Evolutionary conservation across 2,797 vertebrate species (phyloP).

Genomic region (Diglossa cyanea): DNA sequence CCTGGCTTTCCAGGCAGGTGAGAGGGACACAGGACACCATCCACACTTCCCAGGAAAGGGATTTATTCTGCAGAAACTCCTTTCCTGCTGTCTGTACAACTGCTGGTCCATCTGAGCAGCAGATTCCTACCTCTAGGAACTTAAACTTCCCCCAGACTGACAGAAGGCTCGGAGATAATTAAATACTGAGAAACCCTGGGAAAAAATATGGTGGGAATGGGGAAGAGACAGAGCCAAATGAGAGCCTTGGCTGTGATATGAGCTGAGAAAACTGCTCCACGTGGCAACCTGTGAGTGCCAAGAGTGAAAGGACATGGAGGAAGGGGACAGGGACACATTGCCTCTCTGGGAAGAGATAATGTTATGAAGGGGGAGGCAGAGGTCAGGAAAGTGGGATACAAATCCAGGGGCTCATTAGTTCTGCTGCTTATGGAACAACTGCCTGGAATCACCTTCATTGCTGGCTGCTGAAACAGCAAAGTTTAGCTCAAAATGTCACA

Average conservation of each 20-base stretch:
- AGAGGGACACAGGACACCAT: not conserved
- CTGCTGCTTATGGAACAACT: not conserved
- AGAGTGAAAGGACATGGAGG: not conserved
- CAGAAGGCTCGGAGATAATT: slow-evolving; percentile 22
- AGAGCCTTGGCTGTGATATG: not conserved
- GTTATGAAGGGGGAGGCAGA: not conserved
- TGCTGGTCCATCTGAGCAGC: slow-evolving; percentile 10
- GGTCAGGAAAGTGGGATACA: not conserved
- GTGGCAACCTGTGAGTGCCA: not conserved
- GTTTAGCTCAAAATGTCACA: slow-evolving; percentile 14
- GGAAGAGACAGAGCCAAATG: not conserved
- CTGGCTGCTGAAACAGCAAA: slow-evolving; percentile 44
- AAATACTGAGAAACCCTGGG: slow-evolving; percentile 13
- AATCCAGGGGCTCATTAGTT: slow-evolving; percentile 35
- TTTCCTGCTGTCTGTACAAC: not conserved
- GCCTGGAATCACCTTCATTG: not conserved
- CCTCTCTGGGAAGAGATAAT: not conserved
- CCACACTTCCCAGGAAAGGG: not conserved
- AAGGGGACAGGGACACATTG: not conserved
- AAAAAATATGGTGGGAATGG: not conserved
- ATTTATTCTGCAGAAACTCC: not conserved
- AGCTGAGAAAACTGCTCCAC: not conserved
- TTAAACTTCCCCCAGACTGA: not conserved
- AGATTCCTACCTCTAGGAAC: not conserved
- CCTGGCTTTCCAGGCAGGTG: not conserved